phyloP scores from a whole-genome alignment of 1,140 invertebrate species.

The Pseudobourletiella spinata region DNA sequence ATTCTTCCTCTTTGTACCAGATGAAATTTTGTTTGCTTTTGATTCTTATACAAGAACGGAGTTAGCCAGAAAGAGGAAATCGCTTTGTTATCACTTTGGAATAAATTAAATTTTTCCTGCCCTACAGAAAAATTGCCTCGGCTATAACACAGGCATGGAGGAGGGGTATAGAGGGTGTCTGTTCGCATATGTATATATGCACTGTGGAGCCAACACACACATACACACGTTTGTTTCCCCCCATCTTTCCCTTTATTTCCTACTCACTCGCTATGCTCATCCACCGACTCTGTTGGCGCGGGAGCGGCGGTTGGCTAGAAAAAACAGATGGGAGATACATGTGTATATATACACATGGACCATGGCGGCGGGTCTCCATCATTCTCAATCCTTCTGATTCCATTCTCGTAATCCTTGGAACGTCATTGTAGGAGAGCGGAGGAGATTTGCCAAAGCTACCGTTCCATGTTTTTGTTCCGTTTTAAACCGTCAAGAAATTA shows the following conservation, averaged over 20 bases:
- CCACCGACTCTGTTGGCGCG: no score
- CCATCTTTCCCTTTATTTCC: background rate
- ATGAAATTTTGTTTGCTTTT: slow-evolving; percentile 27
- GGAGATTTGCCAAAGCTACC: slow-evolving; percentile 19
- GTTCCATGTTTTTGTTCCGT: slow-evolving; percentile 6
- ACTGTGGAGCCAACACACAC: no score
- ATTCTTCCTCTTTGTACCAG: slow-evolving; percentile 11
- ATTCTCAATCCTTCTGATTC: slow-evolving; percentile 21
- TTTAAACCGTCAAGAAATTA: no score
- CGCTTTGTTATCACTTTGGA: slow-evolving; percentile 34
- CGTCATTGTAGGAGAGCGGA: slow-evolving; percentile 15
- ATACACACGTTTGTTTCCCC: slow-evolving; percentile 19
- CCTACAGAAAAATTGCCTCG: slow-evolving; percentile 32
- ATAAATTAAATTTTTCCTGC: slow-evolving; percentile 36
- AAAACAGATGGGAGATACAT: no score
- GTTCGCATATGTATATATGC: no score
- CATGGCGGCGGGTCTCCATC: background rate
- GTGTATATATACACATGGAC: background rate
- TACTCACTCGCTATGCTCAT: background rate
- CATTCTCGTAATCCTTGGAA: slow-evolving; percentile 21
- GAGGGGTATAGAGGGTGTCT: no score
- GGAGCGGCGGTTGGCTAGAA: no score
- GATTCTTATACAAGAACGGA: slow-evolving; percentile 16
- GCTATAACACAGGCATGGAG: no score
- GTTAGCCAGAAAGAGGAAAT: slow-evolving; percentile 29